phyloP scores from a whole-genome alignment of 2,888 invertebrate species.

The Seira musarum region DNA sequence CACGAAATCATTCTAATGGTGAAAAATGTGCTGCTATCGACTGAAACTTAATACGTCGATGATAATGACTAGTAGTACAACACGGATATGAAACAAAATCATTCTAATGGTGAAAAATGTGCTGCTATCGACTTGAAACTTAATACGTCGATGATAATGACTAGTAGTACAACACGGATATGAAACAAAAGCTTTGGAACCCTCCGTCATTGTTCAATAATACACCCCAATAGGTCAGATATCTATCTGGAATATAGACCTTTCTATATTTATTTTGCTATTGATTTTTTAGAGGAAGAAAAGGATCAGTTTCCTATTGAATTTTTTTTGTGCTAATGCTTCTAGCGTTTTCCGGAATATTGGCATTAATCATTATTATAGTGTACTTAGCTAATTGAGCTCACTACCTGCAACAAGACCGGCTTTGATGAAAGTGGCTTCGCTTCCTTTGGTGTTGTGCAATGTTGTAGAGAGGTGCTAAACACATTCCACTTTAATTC shows the following conservation, averaged over 20 bases:
- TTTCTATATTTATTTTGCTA: too few relatives aligned
- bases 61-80: neutral
- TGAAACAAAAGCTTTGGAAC: too few relatives aligned
- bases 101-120: constrained; percentile 4
- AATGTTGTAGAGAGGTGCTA: too few relatives aligned
- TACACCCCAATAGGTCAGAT: too few relatives aligned
- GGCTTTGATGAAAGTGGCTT: too few relatives aligned
- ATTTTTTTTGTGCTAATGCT: neutral
- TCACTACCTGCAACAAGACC: neutral
- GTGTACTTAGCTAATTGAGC: constrained; percentile 15
- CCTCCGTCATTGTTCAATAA: too few relatives aligned
- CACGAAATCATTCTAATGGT: neutral
- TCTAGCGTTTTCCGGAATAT: neutral
- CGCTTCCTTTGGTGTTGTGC: too few relatives aligned
- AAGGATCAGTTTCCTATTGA: neutral
- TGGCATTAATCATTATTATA: constrained; percentile 18
- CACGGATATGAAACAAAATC: too few relatives aligned
- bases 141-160: neutral
- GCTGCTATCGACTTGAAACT: neutral
- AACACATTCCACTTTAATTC: too few relatives aligned
- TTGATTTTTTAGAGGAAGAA: neutral
- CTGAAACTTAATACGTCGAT: neutral
- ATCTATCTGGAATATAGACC: too few relatives aligned
- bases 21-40: neutral
- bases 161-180: too few relatives aligned